A percentile compares a stretch with the other conserved stretches of the same genome.
phyloP scores from a whole-genome alignment of 1,140 invertebrate genomes.

The Polypedilum vanderplanki region DNA sequence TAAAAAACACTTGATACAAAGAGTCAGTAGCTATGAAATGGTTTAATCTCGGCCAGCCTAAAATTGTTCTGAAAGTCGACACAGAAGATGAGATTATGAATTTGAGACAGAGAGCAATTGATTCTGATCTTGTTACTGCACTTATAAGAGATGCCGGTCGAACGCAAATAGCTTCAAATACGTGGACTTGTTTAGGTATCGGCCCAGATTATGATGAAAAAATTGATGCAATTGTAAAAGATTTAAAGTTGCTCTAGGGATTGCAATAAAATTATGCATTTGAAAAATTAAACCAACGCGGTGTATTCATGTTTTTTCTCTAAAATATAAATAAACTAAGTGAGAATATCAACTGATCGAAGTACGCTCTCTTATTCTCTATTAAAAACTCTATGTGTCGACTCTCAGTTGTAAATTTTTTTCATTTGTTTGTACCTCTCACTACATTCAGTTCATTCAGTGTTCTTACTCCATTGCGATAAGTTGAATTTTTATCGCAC shows the following conservation, averaged over 20 bases:
- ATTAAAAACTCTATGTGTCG: too few species aligned
- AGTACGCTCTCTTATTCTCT: too few species aligned
- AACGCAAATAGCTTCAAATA: constrained; percentile 61
- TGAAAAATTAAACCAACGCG: too few species aligned
- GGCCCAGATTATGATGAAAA: constrained; percentile 59
- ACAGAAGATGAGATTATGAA: constrained; percentile 47
- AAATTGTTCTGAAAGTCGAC: constrained; percentile 58
- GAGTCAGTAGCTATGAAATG: constrained; percentile 53
- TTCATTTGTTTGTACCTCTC: too few species aligned
- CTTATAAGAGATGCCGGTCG: constrained; percentile 68
- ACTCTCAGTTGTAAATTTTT: too few species aligned
- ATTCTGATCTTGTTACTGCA: constrained; percentile 52
- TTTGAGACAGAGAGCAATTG: constrained; percentile 49
- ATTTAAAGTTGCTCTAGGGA: constrained; percentile 38
- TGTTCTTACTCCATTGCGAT: too few species aligned
- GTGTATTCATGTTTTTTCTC: too few species aligned
- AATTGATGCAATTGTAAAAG: constrained; percentile 60
- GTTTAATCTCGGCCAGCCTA: constrained; percentile 63
- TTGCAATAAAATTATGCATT: too few species aligned
- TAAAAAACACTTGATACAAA: constrained; percentile 45
- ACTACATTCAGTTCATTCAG: too few species aligned
- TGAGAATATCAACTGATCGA: too few species aligned
- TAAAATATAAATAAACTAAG: too few species aligned
- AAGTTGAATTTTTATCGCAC: too few species aligned
- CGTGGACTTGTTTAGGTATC: constrained; percentile 67